Evolutionary conservation across 2,888 invertebrate species (phyloP).

Genomic region (Pyrocoelia pectoralis): DNA sequence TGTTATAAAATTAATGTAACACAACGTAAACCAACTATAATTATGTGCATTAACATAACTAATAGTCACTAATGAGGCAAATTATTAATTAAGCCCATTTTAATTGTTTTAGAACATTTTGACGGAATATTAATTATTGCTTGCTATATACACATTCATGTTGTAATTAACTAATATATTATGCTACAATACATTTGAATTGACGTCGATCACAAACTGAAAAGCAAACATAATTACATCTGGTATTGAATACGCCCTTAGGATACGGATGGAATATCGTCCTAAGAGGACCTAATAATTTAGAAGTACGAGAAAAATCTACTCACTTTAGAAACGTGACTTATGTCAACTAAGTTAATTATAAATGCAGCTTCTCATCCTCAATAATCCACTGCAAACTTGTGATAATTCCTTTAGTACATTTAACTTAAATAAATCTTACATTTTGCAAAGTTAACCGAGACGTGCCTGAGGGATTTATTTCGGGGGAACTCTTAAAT

Average conservation of each 20-base stretch:
- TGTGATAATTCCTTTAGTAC: conserved; percentile 14
- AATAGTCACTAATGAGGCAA: conserved; percentile 7
- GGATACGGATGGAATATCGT: no score
- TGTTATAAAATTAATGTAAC: neutral
- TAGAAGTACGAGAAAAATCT: neutral
- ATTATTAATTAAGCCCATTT: conserved; percentile 21
- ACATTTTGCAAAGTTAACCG: conserved; percentile 15
- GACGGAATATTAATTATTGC: conserved; percentile 14
- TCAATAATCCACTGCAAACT: conserved; percentile 18
- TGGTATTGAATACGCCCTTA: no score
- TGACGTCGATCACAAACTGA: no score
- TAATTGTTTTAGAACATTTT: conserved; percentile 18
- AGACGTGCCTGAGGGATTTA: conserved; percentile 25
- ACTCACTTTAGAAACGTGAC: conserved; percentile 16
- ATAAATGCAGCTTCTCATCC: conserved; percentile 11
- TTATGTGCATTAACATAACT: neutral
- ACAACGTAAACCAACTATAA: neutral
- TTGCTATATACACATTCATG: no score
- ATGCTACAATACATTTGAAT: no score
- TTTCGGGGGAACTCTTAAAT: conserved; percentile 17
- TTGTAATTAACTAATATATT: no score
- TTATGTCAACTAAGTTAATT: conserved; percentile 22
- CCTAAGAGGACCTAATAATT: no score
- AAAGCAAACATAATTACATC: no score
- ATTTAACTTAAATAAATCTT: conserved; percentile 9